Conservation (phyloP, 2,113 vertebrate genomes). For the Tyrannus savana region DNA sequence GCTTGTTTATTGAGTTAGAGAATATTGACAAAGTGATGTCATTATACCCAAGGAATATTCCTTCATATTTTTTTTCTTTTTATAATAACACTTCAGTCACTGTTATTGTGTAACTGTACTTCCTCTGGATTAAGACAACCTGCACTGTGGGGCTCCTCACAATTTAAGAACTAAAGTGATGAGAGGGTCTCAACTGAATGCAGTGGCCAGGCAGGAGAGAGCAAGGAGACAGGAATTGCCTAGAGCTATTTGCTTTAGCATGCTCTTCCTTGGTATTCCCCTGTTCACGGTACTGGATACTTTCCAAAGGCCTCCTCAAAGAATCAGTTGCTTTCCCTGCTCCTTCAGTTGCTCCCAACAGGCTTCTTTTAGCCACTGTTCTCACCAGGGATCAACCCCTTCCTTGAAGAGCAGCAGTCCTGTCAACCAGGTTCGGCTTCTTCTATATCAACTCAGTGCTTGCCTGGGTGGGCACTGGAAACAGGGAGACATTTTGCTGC, state of each 20-base stretch:
- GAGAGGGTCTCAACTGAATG: not conserved
- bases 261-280: not conserved
- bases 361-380: not conserved
- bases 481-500: not conserved
- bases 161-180: not conserved
- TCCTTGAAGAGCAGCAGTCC: not conserved
- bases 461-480: not conserved
- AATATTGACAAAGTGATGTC: not conserved
- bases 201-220: not conserved
- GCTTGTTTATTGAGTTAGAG: slow-evolving; percentile 27
- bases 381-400: fast-evolving
- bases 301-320: not conserved
- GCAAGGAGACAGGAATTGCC: not conserved
- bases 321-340: not conserved
- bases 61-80: not conserved
- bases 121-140: not conserved
- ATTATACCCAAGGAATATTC: not conserved
- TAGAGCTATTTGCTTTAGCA: not conserved
- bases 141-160: not conserved
- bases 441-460: not conserved
- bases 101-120: not conserved
- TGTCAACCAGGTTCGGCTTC: not conserved
- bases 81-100: not conserved
- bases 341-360: not conserved
- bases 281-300: not conserved